Evolutionary conservation across 1,140 invertebrate genomes (phyloP).

Genomic region (Scaptomyza graminum): DNA sequence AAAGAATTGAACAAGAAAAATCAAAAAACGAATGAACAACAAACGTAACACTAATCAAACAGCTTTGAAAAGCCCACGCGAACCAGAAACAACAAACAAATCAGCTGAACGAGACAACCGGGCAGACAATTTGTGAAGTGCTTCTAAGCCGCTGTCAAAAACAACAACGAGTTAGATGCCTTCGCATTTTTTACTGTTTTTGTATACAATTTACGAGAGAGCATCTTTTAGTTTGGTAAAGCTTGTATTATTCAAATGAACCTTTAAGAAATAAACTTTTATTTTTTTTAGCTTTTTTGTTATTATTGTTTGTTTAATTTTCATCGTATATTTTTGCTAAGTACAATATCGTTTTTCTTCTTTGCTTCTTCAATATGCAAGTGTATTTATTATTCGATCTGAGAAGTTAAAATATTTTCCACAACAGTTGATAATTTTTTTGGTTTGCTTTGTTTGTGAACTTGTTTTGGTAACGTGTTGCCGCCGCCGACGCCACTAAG

Average conservation of each 20-base stretch:
- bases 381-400: slow-evolving; percentile 15
- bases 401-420: neutral
- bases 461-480: slow-evolving; percentile 73
- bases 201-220: neutral
- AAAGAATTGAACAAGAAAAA: slow-evolving; percentile 27
- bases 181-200: slow-evolving; percentile 52
- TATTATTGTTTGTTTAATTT: too few relatives aligned
- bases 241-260: too few relatives aligned
- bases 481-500: slow-evolving; percentile 42
- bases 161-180: slow-evolving; percentile 49
- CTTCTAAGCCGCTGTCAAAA: slow-evolving; percentile 60
- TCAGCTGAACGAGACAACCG: slow-evolving; percentile 49
- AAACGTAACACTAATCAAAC: slow-evolving; percentile 65
- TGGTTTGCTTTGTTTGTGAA: slow-evolving; percentile 60
- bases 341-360: too few relatives aligned
- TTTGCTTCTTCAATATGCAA: neutral
- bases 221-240: neutral
- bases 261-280: too few relatives aligned
- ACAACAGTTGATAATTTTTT: slow-evolving; percentile 19
- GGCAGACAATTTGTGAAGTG: slow-evolving; percentile 67
- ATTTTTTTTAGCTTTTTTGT: too few relatives aligned
- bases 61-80: slow-evolving; percentile 69
- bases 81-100: neutral
- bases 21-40: slow-evolving; percentile 20
- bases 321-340: too few relatives aligned